phyloP scores from a whole-genome alignment of 2,113 vertebrate genomes.

The Microcebus jonahi region DNA sequence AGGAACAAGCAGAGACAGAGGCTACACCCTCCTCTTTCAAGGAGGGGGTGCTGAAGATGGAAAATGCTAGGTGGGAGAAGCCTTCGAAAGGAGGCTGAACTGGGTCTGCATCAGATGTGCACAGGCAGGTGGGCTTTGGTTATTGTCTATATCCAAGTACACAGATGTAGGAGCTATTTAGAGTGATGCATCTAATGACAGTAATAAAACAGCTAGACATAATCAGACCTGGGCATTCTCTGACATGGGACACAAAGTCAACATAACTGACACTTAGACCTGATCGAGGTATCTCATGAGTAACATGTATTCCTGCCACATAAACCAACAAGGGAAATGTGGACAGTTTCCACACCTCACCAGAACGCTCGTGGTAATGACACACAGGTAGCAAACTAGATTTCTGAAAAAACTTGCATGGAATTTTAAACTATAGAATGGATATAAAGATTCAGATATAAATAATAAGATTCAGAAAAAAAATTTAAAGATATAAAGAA shows the following conservation, averaged over 20 bases:
- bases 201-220: background rate
- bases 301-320: background rate
- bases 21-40: background rate
- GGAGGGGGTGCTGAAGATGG: background rate
- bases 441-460: background rate
- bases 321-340: background rate
- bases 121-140: background rate
- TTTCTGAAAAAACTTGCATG: fast-evolving
- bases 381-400: background rate
- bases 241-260: background rate
- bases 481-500: too few relatives aligned
- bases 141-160: too few relatives aligned
- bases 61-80: background rate
- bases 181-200: background rate
- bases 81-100: background rate
- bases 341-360: background rate
- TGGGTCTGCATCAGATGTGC: background rate
- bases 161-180: background rate
- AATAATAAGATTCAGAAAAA: too few relatives aligned
- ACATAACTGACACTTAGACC: background rate
- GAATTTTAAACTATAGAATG: background rate
- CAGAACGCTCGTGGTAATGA: fast-evolving
- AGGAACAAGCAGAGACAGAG: background rate
- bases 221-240: background rate
- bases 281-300: background rate